Percentiles rank a stretch among this genome's conserved stretches.
Evolutionary conservation across 1,140 invertebrate genomes (phyloP).

Genomic region (Sminthurinus signatus): DNA sequence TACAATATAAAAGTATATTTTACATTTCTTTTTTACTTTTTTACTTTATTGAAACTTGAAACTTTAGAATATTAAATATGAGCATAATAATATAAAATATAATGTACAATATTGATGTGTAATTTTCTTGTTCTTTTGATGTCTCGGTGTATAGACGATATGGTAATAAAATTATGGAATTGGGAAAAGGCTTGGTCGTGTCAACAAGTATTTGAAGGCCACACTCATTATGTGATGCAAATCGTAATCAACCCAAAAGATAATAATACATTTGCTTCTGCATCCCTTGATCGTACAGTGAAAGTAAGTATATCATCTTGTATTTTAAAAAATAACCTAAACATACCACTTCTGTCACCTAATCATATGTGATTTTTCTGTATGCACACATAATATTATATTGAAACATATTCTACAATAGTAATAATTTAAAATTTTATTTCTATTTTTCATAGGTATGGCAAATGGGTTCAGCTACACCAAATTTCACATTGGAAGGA

Average conservation of each 20-base stretch:
- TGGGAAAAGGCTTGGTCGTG: slow-evolving; percentile 98
- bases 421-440: not conserved
- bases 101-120: not conserved
- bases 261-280: slow-evolving; percentile 99
- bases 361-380: too few relatives aligned
- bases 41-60: too few relatives aligned
- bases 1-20: too few relatives aligned
- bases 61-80: not conserved
- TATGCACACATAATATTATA: too few relatives aligned
- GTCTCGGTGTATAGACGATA: slow-evolving; percentile 69
- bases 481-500: slow-evolving; percentile 97
- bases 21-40: too few relatives aligned
- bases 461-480: slow-evolving; percentile 92
- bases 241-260: slow-evolving; percentile 99
- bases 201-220: slow-evolving; percentile 95
- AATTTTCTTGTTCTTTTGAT: not conserved
- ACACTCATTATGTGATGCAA: slow-evolving; percentile 99
- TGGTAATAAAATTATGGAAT: slow-evolving; percentile 99
- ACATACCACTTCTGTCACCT: too few relatives aligned
- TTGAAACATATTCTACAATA: not conserved
- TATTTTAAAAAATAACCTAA: not conserved
- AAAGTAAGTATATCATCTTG: slow-evolving; percentile 58
- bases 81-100: not conserved
- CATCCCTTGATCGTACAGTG: slow-evolving; percentile 92
- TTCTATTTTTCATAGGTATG: slow-evolving; percentile 62